These are phyloP conservation scores for Eublepharis macularius DNA, from an alignment of 2,113 vertebrate genomes.

Conservation along the genomic window DNA sequence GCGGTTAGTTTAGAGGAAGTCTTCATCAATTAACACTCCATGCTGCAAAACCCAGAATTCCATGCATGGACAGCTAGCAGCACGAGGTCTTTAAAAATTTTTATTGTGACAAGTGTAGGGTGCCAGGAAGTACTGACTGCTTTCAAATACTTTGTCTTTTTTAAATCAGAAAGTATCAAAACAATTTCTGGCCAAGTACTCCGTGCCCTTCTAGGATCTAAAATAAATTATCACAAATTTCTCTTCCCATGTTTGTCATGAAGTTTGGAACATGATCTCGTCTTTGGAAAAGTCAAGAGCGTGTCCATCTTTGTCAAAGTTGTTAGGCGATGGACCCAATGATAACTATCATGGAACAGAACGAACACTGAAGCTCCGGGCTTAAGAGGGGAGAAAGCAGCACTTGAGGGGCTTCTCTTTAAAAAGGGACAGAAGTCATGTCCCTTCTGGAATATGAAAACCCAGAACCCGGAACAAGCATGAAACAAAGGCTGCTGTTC, in stretches of 20 bases:
- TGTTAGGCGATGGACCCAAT: background rate
- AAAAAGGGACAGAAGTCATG: background rate
- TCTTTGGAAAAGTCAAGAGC: background rate
- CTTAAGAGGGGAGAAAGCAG: background rate
- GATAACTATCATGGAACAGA: background rate
- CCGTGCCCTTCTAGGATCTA: background rate
- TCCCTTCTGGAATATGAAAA: background rate
- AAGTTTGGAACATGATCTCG: no score
- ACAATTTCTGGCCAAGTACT: background rate
- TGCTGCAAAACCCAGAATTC: background rate
- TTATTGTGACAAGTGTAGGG: background rate
- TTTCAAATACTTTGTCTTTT: background rate
- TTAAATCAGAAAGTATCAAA: slow-evolving; percentile 9
- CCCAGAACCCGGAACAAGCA: background rate
- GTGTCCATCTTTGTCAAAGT: background rate
- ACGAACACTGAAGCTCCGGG: background rate
- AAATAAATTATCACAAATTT: background rate
- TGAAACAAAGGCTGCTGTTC: background rate
- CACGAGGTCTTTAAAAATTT: slow-evolving; percentile 4
- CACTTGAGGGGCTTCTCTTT: background rate
- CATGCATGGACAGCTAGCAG: background rate
- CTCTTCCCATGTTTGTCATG: background rate
- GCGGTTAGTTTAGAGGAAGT: slow-evolving; percentile 57
- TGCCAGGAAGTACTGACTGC: background rate
- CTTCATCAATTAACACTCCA: slow-evolving; percentile 9